A percentile compares a stretch with the other conserved stretches of the same genome.
phyloP scores from a whole-genome alignment of 2,888 invertebrate species.

The Phortica okadai region DNA sequence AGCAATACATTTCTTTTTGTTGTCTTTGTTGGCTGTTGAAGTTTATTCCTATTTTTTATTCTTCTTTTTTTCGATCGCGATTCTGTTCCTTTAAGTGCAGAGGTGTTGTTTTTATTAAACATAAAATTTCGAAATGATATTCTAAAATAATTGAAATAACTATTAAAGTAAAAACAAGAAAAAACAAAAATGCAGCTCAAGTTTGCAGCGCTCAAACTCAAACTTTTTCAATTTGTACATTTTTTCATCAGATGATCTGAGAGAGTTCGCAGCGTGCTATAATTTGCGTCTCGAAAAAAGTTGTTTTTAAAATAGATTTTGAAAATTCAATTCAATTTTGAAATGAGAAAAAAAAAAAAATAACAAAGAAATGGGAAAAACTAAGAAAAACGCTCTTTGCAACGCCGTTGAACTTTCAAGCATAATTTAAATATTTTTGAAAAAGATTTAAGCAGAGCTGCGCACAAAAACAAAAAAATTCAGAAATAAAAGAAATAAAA shows the following conservation, averaged over 20 bases:
- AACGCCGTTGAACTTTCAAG: slow-evolving; percentile 26
- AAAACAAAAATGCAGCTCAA: slow-evolving; percentile 15
- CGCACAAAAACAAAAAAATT: not conserved
- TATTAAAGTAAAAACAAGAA: not conserved
- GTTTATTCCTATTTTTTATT: not conserved
- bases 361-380: slow-evolving; percentile 36
- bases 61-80: not conserved
- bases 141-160: not conserved
- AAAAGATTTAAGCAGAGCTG: slow-evolving; percentile 19
- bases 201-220: slow-evolving; percentile 42
- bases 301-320: slow-evolving; percentile 56
- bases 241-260: slow-evolving; percentile 85
- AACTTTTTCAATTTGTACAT: slow-evolving; percentile 80
- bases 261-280: slow-evolving; percentile 69
- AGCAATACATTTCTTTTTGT: slow-evolving; percentile 24
- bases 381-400: not conserved
- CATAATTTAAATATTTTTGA: slow-evolving; percentile 32
- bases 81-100: not conserved
- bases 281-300: slow-evolving; percentile 27
- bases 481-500: not conserved
- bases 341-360: not conserved
- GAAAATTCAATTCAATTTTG: not conserved
- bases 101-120: too few relatives aligned
- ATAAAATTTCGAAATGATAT: not conserved
- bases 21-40: slow-evolving; percentile 39